Evolutionary conservation across 2,113 vertebrate genomes (phyloP), one percentile per base, ranked within the genome.

Genomic region (Arvicanthis niloticus): DNA sequence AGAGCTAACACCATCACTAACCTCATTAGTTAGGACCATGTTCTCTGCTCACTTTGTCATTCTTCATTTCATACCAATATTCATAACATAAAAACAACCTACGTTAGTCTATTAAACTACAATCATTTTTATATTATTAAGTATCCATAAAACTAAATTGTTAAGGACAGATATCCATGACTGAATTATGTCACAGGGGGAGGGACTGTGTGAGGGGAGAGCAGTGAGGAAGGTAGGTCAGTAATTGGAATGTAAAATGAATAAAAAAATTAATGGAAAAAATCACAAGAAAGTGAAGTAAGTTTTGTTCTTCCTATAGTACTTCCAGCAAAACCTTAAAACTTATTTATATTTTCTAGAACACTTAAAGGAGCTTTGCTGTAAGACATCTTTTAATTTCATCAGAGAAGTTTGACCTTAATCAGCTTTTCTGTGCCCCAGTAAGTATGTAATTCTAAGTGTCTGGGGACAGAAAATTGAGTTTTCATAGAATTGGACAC

Each of bases 21-120:
- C 40, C 31, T 65, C 37, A 58, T 56, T 78, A 56, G 8, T 76
- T 60, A 15, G 19, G 34, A 72, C 26, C 62, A 31, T 26, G 19
- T 37, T 68, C 11, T 58, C 1, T 34, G 56, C 1, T 34, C 2
- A 62, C 51, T 73, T 68, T 60, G 45, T 53, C 65, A 90, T 75
- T 93, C 31, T 62, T 81, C 37, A 93, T 92, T 93, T 34, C 51
- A 80, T 51, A 65, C 1, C 26, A 81, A 65, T 4, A 91, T 88
- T 91, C 19, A 80, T 34, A 58, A 80, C 11, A 34, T 72, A 34
- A 90, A 93, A 58, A 85, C 72, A n/a, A 31, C 1, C n/a, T 82
- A 12, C 26, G 68, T 94, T 93, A 87, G 70, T 70, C 68, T 87
- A 78, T 91, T 60, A 17, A 89, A 81, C 89, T 92, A 92, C 88